A percentile compares a stretch with the other conserved stretches of the same genome.
These are phyloP conservation scores for Scrobipalpa costella DNA, from an alignment of 2,888 invertebrate genomes.

Conservation along the genomic window DNA sequence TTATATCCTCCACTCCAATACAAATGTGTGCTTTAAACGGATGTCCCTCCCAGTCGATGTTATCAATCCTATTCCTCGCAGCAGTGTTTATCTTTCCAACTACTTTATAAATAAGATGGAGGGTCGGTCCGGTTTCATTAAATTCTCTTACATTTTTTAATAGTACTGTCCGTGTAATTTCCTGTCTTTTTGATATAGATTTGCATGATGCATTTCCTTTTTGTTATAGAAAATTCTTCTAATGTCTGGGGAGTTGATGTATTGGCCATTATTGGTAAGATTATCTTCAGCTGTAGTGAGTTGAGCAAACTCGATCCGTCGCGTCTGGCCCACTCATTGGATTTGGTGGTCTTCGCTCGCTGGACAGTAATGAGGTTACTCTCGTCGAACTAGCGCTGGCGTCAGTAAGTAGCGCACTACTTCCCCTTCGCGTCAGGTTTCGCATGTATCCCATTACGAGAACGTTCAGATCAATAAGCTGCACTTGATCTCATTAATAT, in stretches of 20 bases:
- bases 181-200: neutral
- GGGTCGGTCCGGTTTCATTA: neutral
- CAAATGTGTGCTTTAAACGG: conserved; percentile 16
- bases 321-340: conserved; percentile 16
- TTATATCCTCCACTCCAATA: conserved; percentile 14
- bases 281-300: conserved; percentile 2
- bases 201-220: conserved; percentile 7
- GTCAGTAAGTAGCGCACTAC: conserved; percentile 18
- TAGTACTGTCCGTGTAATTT: conserved; percentile 4
- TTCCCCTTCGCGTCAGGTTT: conserved; percentile 25
- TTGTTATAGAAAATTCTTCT: neutral
- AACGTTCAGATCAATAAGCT: conserved; percentile 10
- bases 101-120: conserved; percentile 16
- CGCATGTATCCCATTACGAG: conserved; percentile 28
- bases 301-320: neutral
- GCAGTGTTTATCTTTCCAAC: conserved; percentile 20
- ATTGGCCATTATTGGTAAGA: neutral
- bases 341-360: neutral
- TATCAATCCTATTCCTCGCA: conserved; percentile 2
- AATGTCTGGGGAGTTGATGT: neutral
- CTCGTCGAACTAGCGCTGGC: conserved; percentile 2
- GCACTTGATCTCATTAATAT: neutral
- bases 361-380: conserved; percentile 17
- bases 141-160: conserved; percentile 5
- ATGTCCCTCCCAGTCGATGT: conserved; percentile 13